A percentile compares a stretch with the other conserved stretches of the same genome.
Conservation (phyloP, 2,797 vertebrate species). For the Schizopygopsis malacanthus region DNA sequence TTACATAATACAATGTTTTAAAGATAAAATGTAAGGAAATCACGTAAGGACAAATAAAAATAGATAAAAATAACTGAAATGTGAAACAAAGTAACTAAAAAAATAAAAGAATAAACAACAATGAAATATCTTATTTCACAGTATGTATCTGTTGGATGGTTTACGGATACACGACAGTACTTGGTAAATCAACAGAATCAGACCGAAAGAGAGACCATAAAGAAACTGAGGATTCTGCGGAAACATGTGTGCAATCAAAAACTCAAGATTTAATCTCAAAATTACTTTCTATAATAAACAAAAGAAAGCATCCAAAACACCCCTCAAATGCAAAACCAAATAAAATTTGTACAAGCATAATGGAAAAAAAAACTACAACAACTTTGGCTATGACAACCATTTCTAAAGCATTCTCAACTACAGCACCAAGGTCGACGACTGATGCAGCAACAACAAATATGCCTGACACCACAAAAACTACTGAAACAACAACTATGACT, state of each 20-base stretch:
- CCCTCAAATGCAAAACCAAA: not conserved
- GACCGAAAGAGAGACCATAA: not conserved
- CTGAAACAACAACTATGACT: too few species aligned
- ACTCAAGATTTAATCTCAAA: not conserved
- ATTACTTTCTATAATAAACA: not conserved
- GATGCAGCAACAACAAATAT: too few species aligned
- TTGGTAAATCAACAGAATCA: not conserved
- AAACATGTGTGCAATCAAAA: not conserved
- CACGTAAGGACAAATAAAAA: not conserved
- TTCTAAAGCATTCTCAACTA: not conserved
- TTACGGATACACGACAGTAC: too few species aligned
- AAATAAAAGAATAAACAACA: not conserved
- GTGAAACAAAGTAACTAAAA: not conserved
- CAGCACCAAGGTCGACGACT: too few species aligned
- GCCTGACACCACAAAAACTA: too few species aligned
- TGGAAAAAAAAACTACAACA: too few species aligned
- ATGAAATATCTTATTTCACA: not conserved
- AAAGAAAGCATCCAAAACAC: not conserved
- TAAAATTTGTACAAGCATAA: not conserved
- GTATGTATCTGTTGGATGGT: constrained; percentile 12
- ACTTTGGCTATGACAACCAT: not conserved
- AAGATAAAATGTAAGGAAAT: not conserved
- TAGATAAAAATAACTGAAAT: not conserved
- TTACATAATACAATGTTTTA: not conserved
- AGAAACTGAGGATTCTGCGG: not conserved